Evolutionary conservation across 2,797 vertebrate species (phyloP), one percentile per base, ranked within the genome.

Genomic region (Poliocrania exsul): DNA sequence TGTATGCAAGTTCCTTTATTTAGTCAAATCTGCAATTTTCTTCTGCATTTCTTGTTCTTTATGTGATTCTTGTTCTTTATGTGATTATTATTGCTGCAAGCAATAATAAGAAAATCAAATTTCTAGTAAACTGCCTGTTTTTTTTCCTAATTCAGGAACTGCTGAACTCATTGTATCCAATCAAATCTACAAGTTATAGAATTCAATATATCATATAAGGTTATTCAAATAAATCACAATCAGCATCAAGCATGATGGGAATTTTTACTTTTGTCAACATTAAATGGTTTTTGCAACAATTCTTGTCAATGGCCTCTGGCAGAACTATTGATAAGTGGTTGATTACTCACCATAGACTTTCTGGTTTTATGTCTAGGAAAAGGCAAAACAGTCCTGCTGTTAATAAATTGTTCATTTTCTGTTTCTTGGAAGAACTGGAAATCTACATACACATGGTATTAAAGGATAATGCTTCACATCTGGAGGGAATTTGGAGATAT

Each of bases 181-280:
- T 82, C 72, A 95, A 67, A 88, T 50, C 56, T 82, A 35, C 13
- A 44, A 49, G 21, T n/a, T 95, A 25, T 85, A 84, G 82, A 96
- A 93, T 86, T 96, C 51, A 93, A 42, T 94, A 77, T 82, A 37
- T 67, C 37, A 57, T 64, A 92, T 79, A 91, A 70, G 62, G 26
- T 88, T 97, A 83, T 85, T 92, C 56, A 90, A 62, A 88, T 96
- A 72, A 92, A 92, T 92, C 42, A 40, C 1, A 35, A 29, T 73
- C 70, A 95, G 29, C 81, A 91, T 69, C 62, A 87, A 81, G 35
- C 31, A 47, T 72, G 73, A 67, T 79, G 67, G n/a, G 71, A 80
- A 24, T 93, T 92, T 64, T 79, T 29, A 79, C 13, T 95, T 92
- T 79, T 87, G 54, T 81, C 60, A 53, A 86, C 64, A 67, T 73